Evolutionary conservation across 2,113 vertebrate genomes (phyloP).

Genomic region (Eupsittula cactorum): DNA sequence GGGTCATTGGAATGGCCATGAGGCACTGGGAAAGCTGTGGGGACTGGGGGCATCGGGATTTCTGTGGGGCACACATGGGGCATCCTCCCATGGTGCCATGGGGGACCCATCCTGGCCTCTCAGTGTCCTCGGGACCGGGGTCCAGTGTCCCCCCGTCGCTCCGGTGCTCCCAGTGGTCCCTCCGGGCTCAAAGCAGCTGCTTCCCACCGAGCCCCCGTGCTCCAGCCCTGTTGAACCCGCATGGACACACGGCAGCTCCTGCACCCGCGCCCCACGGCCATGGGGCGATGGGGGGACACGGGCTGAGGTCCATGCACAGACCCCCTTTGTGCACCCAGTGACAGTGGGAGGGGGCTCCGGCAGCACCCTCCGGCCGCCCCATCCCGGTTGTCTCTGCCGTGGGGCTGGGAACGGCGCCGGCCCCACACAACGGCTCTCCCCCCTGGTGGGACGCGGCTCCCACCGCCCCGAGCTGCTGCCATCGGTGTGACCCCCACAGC

Average conservation of each 20-base stretch:
- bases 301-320: not conserved
- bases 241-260: not conserved
- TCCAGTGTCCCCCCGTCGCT: not conserved
- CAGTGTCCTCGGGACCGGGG: not conserved
- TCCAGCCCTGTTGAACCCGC: not conserved
- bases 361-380: not conserved
- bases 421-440: not conserved
- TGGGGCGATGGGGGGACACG: not conserved
- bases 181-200: not conserved
- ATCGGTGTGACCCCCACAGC: no score
- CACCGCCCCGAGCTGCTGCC: rapidly evolving
- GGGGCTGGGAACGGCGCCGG: not conserved
- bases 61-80: not conserved
- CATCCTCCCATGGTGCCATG: not conserved
- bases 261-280: not conserved
- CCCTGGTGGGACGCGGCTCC: rapidly evolving
- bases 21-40: not conserved
- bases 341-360: not conserved
- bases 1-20: not conserved
- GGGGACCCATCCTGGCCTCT: not conserved
- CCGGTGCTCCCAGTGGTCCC: not conserved
- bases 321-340: not conserved
- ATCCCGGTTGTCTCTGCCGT: not conserved
- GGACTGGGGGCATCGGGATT: not conserved
- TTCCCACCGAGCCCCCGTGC: not conserved